These are phyloP conservation scores for Mallotus villosus DNA, from an alignment of 2,797 vertebrate species.

Conservation along the genomic window DNA sequence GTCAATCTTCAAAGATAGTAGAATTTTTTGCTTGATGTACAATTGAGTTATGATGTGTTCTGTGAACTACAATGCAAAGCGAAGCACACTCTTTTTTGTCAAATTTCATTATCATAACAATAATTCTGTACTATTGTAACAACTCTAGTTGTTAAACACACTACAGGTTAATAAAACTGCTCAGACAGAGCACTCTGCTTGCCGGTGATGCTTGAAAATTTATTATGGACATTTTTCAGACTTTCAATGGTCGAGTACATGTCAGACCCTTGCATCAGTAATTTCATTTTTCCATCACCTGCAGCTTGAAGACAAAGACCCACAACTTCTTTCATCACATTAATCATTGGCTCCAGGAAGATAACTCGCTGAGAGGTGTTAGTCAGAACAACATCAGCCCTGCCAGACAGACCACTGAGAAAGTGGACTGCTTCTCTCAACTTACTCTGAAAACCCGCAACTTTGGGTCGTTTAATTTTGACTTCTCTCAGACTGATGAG, in stretches of 20 bases:
- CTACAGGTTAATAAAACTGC: no score
- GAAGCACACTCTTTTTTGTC: no score
- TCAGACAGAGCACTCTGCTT: neutral
- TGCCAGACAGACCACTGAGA: conserved; percentile 1
- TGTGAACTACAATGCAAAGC: no score
- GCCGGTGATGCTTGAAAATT: neutral
- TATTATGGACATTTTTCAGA: neutral
- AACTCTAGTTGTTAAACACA: no score
- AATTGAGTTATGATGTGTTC: no score
- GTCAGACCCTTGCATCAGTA: neutral
- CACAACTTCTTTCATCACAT: neutral
- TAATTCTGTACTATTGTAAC: no score
- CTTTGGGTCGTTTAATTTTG: neutral
- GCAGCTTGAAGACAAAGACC: neutral
- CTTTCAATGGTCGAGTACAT: neutral
- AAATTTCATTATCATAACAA: no score
- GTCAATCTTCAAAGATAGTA: no score
- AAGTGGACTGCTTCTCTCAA: neutral
- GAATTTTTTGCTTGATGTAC: no score
- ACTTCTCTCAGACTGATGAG: no score
- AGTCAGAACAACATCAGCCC: neutral
- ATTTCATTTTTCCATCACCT: neutral
- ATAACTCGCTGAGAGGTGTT: neutral
- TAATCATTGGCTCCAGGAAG: neutral
- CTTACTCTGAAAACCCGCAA: neutral